Base-by-base conservation (phyloP, 1,140 invertebrate genomes). In the Pomacea maculata region DNA sequence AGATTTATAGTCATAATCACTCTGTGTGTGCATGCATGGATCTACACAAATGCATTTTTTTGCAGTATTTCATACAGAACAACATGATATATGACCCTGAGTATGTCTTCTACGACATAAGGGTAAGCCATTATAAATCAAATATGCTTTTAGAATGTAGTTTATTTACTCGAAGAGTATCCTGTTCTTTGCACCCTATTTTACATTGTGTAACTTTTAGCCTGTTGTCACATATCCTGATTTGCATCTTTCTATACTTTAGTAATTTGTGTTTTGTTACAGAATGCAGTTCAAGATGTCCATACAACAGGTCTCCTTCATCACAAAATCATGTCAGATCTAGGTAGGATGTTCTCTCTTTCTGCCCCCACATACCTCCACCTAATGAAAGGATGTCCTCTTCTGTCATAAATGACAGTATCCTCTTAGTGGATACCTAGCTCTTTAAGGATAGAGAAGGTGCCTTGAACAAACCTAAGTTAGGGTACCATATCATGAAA, bases 51-150 rank as follows among this genome's bases (percentile, higher is more conserved):
- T 61, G 57, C 11, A 61, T 61, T 61, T 61, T 82, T 52, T 88
- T 90, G 68, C 87, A 91, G 90, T 98, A 96, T 93, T 98, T 99
- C 89, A 94, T 96, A 78, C 93, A 94, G 68, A 96, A 98, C 90
- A 94, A 95, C 83, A 97, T 99, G 81, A 95, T 96, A 86, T 99
- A 97, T 91, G 96, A 98, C 92, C 97, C 98, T 1, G 96, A 98
- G 92, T 98, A 98, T 89, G 93, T 99, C 14, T 99, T 98, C 88
- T 94, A 97, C 89, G 98, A 99, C 92, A 96, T 98, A 0, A 96
- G 97, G 93, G 96, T 97, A 93, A 91, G 92, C 85, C 63, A 52
- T 45, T 45, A 65, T 4, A 65, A 65, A 17, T 19, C 2, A 17
- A 65, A 65, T 7, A 65, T 65, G 64, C 64, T 19, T 65, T 65